Base-by-base conservation (phyloP, 2,797 vertebrate genomes). In the Cyprinella venusta region DNA sequence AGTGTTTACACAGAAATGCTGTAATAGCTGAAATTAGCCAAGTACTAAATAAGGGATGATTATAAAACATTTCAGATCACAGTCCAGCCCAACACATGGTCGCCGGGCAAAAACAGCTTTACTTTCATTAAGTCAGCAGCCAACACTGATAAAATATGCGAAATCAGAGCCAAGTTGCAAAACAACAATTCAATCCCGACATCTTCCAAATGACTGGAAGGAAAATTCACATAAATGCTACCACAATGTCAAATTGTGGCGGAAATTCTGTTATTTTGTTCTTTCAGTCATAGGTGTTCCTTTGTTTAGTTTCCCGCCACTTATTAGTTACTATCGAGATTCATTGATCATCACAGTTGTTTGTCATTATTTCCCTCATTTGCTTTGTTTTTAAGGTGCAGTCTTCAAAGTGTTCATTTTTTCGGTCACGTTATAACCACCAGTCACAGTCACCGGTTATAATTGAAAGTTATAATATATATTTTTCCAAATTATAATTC, bases 81-180 rank as follows among this genome's bases (percentile, higher is more conserved):
- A 61, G 52, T 81, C 79, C 79, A 63, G 50, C 15, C 8, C 26
- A 63, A 81, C 54, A 45, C 52, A 59, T 36, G 68, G 40, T 61
- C 21, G 40, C 56, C 30, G 21, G 52, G 30, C 8, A 13, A 36
- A 71, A 72, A 38, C 79, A 81, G 63, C 54, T 72, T 52, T 52
- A 68, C 33, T 36, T 26, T 81, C 10, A 50, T 63, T 63, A 63
- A 70, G 18, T 18, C 33, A 13, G 19, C 38, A 36, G 54, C 52
- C 38, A 61, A 13, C 19, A 24, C 6, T 61, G 54, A 9, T 72
- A 24, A 81, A 70, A 81, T 72, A 81, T 81, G 68, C 40, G 5
- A 72, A 68, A 54, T 79, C 48, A 13, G 48, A 13, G 77, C 77
- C 77, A 79, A 79, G 64, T 18, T 19, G 77, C 48, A 68, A 79